Evolutionary conservation across 2,888 invertebrate genomes (phyloP), one percentile per base, ranked within the genome.

Genomic region (Plutella xylostella): DNA sequence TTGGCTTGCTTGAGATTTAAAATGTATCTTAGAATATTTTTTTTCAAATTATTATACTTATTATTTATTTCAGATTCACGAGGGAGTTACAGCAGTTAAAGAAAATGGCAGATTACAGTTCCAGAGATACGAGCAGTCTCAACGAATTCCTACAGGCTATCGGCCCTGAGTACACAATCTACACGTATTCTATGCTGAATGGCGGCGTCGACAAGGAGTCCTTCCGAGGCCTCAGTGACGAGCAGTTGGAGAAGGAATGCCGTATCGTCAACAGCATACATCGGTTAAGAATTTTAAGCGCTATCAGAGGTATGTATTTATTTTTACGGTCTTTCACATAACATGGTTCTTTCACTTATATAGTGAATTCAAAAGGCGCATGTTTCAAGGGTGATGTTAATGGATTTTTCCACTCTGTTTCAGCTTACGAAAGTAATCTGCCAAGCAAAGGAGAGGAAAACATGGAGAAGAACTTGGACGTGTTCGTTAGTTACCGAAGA

Each of bases 401-500:
- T n/a, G n/a, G n/a, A n/a, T n/a, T n/a, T n/a, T n/a, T n/a, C n/a
- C n/a, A n/a, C n/a, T 51, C 45, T 50, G 56, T 79, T 78, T 43
- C 77, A 87, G 88, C 82, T 51, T 83, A 88, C 59, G 89, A 92
- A 68, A 90, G 86, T 61, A 87, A 87, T 43, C 65, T 90, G 52
- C 87, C 87, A 12, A 89, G 84, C 58, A 86, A 89, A 48, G 90
- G 88, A 37, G 90, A 91, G 64, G 93, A 93, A 58, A 92, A 89
- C 57, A 87, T 91, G 67, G 93, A 94, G 63, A 96, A 97, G 72
- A 93, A 92, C 41, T 86, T 98, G 55, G 98, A 99, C 70, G 98
- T 98, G 0, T 99, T 99, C 76, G 96, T 99, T 57, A 98, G 98
- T 77, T 99, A 99, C 68, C 86, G 99, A 56, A 87, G 99, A 63